Evolutionary conservation across 2,113 vertebrate species (phyloP).

Genomic region (Bolborhynchus lineola): DNA sequence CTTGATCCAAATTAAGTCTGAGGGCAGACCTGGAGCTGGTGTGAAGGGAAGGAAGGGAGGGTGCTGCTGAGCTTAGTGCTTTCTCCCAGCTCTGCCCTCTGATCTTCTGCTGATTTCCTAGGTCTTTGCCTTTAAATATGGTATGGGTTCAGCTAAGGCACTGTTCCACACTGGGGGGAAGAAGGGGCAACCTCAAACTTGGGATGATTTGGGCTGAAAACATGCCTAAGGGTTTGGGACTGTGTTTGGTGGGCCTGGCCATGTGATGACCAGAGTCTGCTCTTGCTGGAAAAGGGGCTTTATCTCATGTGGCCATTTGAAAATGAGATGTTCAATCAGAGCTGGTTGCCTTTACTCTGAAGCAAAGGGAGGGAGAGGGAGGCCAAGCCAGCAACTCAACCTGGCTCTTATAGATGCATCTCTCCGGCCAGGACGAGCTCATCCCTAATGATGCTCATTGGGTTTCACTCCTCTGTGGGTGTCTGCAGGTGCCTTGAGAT

Average conservation of each 20-base stretch:
- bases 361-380: neutral
- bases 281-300: neutral
- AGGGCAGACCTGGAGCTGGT: neutral
- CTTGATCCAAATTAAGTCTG: neutral
- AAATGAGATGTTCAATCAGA: neutral
- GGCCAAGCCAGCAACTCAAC: neutral
- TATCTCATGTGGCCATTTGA: neutral
- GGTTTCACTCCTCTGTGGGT: neutral
- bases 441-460: neutral
- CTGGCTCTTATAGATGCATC: rapidly evolving
- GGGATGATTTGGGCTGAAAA: neutral
- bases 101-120: neutral
- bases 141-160: neutral
- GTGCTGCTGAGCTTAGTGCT: neutral
- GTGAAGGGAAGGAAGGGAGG: neutral
- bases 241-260: neutral
- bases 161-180: neutral
- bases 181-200: neutral
- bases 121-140: neutral
- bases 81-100: neutral
- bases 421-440: neutral
- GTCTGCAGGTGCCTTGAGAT: neutral
- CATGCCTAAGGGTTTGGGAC: rapidly evolving
- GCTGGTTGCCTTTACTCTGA: neutral
- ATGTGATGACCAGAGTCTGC: neutral